Percentiles rank a stretch among this genome's conserved stretches.
phyloP scores from a whole-genome alignment of 2,888 invertebrate species.

The Clunio marinus region DNA sequence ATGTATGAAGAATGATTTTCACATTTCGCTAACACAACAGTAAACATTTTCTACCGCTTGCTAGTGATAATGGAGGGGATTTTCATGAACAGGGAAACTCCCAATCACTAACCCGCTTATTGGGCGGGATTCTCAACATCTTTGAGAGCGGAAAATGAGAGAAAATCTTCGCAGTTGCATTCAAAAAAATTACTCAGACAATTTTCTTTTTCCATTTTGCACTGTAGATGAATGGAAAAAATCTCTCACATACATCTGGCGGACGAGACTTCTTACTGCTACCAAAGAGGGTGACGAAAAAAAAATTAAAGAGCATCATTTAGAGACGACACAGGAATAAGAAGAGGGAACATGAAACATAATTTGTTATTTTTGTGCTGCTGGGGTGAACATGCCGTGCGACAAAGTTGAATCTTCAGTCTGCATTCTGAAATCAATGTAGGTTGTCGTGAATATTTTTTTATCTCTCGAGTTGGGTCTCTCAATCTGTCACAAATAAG shows the following conservation, averaged over 20 bases:
- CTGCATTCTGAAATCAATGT: slow-evolving; percentile 26
- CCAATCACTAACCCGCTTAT: slow-evolving; percentile 19
- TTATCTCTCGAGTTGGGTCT: background rate
- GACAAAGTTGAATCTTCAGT: slow-evolving; percentile 25
- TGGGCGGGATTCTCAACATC: no score
- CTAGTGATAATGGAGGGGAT: slow-evolving; percentile 31
- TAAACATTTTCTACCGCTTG: background rate
- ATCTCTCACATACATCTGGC: slow-evolving; percentile 26
- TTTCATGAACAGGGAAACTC: background rate
- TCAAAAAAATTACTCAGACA: background rate
- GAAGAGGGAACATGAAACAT: slow-evolving; percentile 30
- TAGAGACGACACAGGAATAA: background rate
- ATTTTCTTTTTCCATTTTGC: background rate
- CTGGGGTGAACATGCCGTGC: background rate
- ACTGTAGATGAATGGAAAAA: background rate
- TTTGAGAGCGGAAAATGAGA: slow-evolving; percentile 8
- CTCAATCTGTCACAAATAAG: background rate
- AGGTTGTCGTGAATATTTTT: slow-evolving; percentile 24
- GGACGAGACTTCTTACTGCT: background rate
- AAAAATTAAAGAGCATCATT: slow-evolving; percentile 31
- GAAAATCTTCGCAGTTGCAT: background rate
- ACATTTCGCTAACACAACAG: background rate
- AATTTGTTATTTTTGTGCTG: slow-evolving; percentile 34
- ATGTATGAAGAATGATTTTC: background rate
- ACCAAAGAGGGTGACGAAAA: slow-evolving; percentile 27